Evolutionary conservation across 2,113 vertebrate genomes (phyloP).

Genomic region (Solea senegalensis): DNA sequence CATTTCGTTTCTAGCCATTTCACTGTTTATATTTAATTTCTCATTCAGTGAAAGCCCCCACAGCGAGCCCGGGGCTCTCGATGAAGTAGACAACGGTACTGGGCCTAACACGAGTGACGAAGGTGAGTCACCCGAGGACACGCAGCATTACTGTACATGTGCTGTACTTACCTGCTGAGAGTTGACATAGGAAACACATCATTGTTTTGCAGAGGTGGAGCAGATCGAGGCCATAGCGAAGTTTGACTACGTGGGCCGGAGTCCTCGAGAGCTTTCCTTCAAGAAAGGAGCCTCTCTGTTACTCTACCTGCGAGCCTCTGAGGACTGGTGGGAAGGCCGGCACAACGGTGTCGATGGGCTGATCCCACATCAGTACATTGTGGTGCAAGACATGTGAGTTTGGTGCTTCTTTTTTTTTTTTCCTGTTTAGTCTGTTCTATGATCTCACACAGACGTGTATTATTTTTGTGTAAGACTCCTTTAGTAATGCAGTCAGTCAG

Average conservation of each 20-base stretch:
- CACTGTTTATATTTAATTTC: constrained; percentile 21
- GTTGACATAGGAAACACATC: not conserved
- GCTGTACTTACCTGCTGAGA: not conserved
- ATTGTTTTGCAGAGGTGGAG: constrained; percentile 86
- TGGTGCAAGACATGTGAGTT: constrained; percentile 95
- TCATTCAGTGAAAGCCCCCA: constrained; percentile 92
- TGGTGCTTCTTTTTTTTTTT: not conserved
- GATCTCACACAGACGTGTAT: too few species aligned
- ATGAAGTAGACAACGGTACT: constrained; percentile 94
- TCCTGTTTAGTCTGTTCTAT: too few species aligned
- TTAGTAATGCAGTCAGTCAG: too few species aligned
- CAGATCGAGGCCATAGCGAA: constrained; percentile 95
- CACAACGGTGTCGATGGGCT: constrained; percentile 94
- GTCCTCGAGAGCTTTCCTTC: constrained; percentile 92
- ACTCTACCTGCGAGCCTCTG: constrained; percentile 92
- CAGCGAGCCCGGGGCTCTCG: constrained; percentile 93
- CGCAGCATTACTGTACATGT: not conserved
- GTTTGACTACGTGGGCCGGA: constrained; percentile 94
- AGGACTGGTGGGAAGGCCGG: constrained; percentile 98
- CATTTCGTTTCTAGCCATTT: not conserved
- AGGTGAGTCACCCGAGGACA: constrained; percentile 78
- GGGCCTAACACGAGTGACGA: constrained; percentile 95
- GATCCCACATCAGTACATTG: constrained; percentile 96
- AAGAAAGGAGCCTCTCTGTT: constrained; percentile 94
- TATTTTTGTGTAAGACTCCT: too few species aligned